phyloP scores from a whole-genome alignment of 2,113 vertebrate species.

The Pelodiscus sinensis region DNA sequence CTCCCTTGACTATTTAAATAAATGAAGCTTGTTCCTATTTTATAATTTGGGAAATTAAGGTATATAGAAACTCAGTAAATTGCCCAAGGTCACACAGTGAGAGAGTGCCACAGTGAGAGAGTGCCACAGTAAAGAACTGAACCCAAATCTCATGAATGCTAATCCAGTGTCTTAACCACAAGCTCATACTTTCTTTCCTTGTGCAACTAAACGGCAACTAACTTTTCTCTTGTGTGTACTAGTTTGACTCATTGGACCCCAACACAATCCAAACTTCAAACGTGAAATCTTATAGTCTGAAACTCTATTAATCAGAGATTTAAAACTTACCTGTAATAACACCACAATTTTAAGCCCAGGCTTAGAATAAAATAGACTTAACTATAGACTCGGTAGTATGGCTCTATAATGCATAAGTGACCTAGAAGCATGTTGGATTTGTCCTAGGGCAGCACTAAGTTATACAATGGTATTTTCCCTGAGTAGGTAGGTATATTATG shows the following conservation, averaged over 20 bases:
- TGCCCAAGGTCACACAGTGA: neutral
- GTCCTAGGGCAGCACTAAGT: constrained; percentile 49
- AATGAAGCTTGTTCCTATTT: neutral
- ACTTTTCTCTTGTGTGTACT: neutral
- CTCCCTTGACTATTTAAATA: neutral
- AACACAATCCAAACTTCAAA: neutral
- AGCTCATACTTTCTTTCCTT: neutral
- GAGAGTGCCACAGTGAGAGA: neutral
- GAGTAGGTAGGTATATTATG: constrained; percentile 67
- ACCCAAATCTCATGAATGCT: neutral
- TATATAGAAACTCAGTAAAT: neutral
- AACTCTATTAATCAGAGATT: neutral
- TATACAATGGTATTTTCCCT: constrained; percentile 40
- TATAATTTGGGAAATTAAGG: neutral
- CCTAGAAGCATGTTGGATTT: constrained; percentile 46
- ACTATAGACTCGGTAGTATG: neutral
- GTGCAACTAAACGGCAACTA: neutral
- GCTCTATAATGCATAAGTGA: neutral
- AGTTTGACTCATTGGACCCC: neutral
- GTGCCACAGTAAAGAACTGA: neutral
- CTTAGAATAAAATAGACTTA: neutral
- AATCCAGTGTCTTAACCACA: rapidly evolving
- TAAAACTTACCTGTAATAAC: neutral
- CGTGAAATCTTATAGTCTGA: rapidly evolving
- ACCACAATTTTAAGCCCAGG: neutral